Evolutionary conservation across 2,888 invertebrate species (phyloP).

Genomic region (Pachliopta kotzebuea): DNA sequence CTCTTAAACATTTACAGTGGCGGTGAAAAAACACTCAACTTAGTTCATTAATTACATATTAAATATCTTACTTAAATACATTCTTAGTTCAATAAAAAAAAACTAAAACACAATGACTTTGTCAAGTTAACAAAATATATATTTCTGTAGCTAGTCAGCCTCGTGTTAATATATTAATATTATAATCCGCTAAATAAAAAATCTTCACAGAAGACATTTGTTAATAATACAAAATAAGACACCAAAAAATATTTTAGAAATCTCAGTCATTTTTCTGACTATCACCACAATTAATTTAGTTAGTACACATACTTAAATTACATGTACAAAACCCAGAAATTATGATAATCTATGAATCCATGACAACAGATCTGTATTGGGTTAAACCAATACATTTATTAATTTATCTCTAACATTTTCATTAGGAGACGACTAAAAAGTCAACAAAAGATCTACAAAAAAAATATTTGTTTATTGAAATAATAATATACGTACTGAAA

Average conservation of each 20-base stretch:
- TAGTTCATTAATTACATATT: constrained; percentile 19
- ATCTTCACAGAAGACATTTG: constrained; percentile 56
- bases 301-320: constrained; percentile 14
- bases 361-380: no score
- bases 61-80: constrained; percentile 34
- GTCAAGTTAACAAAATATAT: constrained; percentile 31
- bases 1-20: constrained; percentile 52
- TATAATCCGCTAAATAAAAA: constrained; percentile 35
- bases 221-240: constrained; percentile 44
- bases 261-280: constrained; percentile 48
- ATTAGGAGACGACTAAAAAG: no score
- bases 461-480: no score
- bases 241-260: constrained; percentile 23
- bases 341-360: not conserved
- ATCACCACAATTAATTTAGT: constrained; percentile 34
- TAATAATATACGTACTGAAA: no score
- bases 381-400: no score
- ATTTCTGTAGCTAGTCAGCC: constrained; percentile 38
- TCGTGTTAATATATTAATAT: constrained; percentile 55
- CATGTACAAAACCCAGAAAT: not conserved
- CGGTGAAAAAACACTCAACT: not conserved
- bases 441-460: no score
- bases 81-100: constrained; percentile 29
- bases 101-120: constrained; percentile 26
- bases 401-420: no score